Evolutionary conservation across 1,140 invertebrate genomes (phyloP).

Genomic region (Drosophila micromelanica): DNA sequence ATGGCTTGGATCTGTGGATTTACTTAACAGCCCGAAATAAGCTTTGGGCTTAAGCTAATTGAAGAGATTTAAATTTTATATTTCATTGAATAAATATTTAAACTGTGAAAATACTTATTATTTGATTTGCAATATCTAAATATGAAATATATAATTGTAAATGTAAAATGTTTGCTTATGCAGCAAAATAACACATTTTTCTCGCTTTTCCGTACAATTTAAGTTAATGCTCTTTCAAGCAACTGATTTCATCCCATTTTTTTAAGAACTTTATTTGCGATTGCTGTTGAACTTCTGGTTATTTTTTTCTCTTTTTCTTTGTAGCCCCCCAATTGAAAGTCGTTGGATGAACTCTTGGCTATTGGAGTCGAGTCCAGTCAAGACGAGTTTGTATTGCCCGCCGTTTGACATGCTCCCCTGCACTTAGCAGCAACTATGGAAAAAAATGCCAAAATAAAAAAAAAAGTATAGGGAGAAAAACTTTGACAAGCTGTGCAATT

Average conservation of each 20-base stretch:
- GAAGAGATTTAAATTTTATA: not conserved
- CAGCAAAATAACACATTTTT: not conserved
- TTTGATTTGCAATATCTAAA: not conserved
- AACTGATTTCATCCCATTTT: constrained; percentile 7
- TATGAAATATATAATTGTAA: not conserved
- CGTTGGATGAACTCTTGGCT: constrained; percentile 21
- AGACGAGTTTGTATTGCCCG: constrained; percentile 18
- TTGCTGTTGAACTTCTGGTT: not conserved
- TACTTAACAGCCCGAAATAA: too few species aligned
- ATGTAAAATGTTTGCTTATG: too few species aligned
- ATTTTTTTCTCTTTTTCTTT: not conserved
- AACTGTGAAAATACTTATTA: too few species aligned
- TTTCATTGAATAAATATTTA: too few species aligned
- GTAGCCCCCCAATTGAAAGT: not conserved
- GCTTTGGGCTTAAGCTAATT: not conserved
- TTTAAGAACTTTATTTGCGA: constrained; percentile 5
- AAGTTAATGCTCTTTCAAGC: constrained; percentile 5
- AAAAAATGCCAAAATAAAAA: constrained; percentile 14
- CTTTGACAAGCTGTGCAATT: constrained; percentile 52
- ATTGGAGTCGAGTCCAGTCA: not conserved
- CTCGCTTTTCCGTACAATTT: not conserved
- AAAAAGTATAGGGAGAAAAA: constrained; percentile 14
- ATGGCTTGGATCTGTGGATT: too few species aligned
- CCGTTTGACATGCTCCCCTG: constrained; percentile 42
- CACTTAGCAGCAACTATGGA: constrained; percentile 29